Evolutionary conservation across 2,113 vertebrate species (phyloP), one percentile per base, ranked within the genome.

Genomic region (Amblyornis subalaris): DNA sequence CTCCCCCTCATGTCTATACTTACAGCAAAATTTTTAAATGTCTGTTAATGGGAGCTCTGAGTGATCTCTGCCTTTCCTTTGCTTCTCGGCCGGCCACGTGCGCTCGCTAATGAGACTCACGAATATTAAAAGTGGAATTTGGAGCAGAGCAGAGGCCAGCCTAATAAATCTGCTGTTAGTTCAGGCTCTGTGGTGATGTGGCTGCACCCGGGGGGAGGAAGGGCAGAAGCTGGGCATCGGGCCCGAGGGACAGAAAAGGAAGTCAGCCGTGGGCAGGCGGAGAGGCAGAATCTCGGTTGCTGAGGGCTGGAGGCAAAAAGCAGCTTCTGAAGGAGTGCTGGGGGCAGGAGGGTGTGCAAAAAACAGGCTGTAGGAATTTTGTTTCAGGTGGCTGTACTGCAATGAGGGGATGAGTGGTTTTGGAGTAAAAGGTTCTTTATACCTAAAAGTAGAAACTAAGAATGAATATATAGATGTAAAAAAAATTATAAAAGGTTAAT

Each of bases 161-260:
- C 82, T 85, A 76, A 94, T 83, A 91, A 93, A 96, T 77, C 90
- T 90, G 51, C 58, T 55, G 33, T 65, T 66, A 36, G n/a, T 35
- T 88, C 47, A 85, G 71, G 42, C 85, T 85, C 67, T 47, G 85
- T 3, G 6, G 45, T 62, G 92, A 28, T 76, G 90, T 28, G 76
- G 61, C 88, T 53, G 53, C 78, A 44, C 7, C 35, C 14, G 0
- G 24, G 31, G 31, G 47, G 55, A 86, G 64, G 51, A 92, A 93
- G 75, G 76, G 85, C 72, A 93, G 75, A 36, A 90, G 54, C 33
- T 80, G 92, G 44, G 70, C 2, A 0, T 69, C 3, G 7, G 60
- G 66, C 74, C 35, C 5, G 3, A 53, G 73, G 75, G 79, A 84
- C 67, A 74, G 79, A 60, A 62, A 80, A 71, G 75, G 64, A 91